A percentile compares a stretch with the other conserved stretches of the same genome.
Evolutionary conservation across 2,113 vertebrate species (phyloP).

Genomic region (Ivindomyrus marchei): DNA sequence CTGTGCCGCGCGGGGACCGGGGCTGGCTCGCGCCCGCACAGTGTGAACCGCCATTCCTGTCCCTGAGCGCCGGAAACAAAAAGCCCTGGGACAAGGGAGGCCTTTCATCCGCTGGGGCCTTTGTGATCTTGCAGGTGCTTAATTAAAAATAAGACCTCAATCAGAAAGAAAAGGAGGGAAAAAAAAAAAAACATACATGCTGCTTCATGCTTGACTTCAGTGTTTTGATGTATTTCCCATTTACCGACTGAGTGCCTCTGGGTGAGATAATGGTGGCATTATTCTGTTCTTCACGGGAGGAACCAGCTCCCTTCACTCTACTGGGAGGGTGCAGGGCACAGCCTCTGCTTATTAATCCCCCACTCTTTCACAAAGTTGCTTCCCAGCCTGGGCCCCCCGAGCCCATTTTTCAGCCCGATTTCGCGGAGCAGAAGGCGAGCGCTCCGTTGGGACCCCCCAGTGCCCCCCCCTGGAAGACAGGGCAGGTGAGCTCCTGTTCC

Average conservation of each 20-base stretch:
- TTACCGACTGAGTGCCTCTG: constrained; percentile 26
- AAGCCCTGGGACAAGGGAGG: constrained; percentile 30
- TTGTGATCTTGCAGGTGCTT: constrained; percentile 46
- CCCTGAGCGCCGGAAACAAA: constrained; percentile 27
- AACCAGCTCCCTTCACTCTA: constrained; percentile 10
- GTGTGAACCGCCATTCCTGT: constrained; percentile 28
- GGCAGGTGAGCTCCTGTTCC: constrained; percentile 10
- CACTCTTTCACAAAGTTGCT: constrained; percentile 7
- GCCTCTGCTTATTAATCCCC: constrained; percentile 3
- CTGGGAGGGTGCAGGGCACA: constrained; percentile 11
- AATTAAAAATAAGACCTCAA: constrained; percentile 40
- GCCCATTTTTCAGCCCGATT: not conserved
- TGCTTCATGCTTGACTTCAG: constrained; percentile 23
- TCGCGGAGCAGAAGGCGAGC: not conserved
- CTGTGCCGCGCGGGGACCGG: constrained; percentile 27
- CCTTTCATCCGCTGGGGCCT: constrained; percentile 31
- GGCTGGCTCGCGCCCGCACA: constrained; percentile 20
- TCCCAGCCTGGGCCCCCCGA: not conserved
- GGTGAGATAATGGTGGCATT: constrained; percentile 34
- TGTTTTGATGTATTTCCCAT: constrained; percentile 26
- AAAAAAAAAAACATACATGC: constrained; percentile 17
- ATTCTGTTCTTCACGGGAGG: constrained; percentile 22
- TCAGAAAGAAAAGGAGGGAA: constrained; percentile 30
- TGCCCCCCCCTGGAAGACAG: not conserved
- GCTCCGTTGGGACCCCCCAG: not conserved